Evolutionary conservation across 2,113 vertebrate species (phyloP).

Genomic region (Syngnathus floridae): DNA sequence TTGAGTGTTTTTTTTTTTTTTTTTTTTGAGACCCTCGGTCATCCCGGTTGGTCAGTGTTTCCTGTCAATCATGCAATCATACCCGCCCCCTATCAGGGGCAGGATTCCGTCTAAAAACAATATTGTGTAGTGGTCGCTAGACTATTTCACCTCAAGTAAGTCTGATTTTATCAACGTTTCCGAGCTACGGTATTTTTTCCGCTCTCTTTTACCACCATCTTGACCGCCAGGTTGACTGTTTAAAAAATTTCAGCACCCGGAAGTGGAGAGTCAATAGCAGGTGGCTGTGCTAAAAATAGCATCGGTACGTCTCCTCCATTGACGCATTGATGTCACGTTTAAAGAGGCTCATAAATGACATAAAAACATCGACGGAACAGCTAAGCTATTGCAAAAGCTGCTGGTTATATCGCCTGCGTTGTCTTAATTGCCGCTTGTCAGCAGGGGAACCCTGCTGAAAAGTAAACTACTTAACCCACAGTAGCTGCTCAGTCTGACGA

Average conservation of each 20-base stretch:
- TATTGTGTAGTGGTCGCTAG: slow-evolving; percentile 28
- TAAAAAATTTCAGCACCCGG: neutral
- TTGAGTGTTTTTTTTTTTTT: neutral
- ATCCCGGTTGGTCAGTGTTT: slow-evolving; percentile 20
- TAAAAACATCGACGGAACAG: neutral
- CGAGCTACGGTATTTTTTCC: neutral
- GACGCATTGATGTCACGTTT: neutral
- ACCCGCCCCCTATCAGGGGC: slow-evolving; percentile 28
- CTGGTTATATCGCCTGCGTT: neutral
- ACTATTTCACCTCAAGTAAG: slow-evolving; percentile 54
- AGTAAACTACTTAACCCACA: neutral
- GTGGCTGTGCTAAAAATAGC: slow-evolving; percentile 31
- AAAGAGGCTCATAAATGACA: neutral
- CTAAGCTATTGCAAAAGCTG: neutral
- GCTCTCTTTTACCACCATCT: neutral
- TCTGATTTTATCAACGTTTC: slow-evolving; percentile 6
- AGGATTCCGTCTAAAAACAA: slow-evolving; percentile 31
- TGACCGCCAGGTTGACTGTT: neutral
- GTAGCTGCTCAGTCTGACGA: neutral
- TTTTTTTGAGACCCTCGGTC: neutral
- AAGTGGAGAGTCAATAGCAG: slow-evolving; percentile 36
- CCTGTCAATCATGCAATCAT: slow-evolving; percentile 44
- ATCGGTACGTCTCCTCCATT: neutral
- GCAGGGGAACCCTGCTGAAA: neutral
- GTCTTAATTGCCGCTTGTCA: neutral